Evolutionary conservation across 2,888 invertebrate species (phyloP).

Genomic region (Hemicrepidius hirtus): DNA sequence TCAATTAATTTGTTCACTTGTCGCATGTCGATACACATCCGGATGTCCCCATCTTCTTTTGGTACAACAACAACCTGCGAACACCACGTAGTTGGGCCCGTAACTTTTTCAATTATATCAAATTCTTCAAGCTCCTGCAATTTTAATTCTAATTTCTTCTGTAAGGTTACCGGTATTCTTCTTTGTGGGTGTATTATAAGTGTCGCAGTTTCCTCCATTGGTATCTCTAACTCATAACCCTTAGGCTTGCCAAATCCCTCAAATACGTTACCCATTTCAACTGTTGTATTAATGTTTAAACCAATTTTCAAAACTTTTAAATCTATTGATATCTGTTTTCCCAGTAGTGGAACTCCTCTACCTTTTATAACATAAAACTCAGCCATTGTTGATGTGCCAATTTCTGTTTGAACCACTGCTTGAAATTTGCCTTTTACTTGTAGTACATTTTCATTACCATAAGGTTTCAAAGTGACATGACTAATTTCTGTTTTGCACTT

Average conservation of each 20-base stretch:
- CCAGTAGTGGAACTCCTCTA: slow-evolving; percentile 20
- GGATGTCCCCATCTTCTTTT: slow-evolving; percentile 43
- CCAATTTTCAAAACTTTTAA: slow-evolving; percentile 16
- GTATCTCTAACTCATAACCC: slow-evolving; percentile 45
- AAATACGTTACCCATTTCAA: slow-evolving; percentile 10
- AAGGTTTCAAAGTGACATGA: not conserved
- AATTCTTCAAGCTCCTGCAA: slow-evolving; percentile 44
- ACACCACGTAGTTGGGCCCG: slow-evolving; percentile 53
- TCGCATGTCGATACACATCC: slow-evolving; percentile 55
- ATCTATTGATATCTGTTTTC: slow-evolving; percentile 27
- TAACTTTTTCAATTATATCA: slow-evolving; percentile 53
- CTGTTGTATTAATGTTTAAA: not conserved
- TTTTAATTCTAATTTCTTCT: slow-evolving; percentile 46
- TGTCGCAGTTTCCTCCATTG: slow-evolving; percentile 44
- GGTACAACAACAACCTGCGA: slow-evolving; percentile 57
- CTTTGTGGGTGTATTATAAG: slow-evolving; percentile 52
- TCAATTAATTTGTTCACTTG: slow-evolving; percentile 54
- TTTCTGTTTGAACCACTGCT: not conserved
- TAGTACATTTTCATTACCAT: slow-evolving; percentile 5
- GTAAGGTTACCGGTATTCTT: slow-evolving; percentile 51
- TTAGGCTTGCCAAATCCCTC: slow-evolving; percentile 57
- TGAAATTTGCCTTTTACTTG: slow-evolving; percentile 34
- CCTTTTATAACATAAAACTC: slow-evolving; percentile 28
- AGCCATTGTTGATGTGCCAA: slow-evolving; percentile 1
- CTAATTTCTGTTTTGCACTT: not conserved